phyloP scores from a whole-genome alignment of 2,113 vertebrate genomes.

The Rhinoptilus africanus region DNA sequence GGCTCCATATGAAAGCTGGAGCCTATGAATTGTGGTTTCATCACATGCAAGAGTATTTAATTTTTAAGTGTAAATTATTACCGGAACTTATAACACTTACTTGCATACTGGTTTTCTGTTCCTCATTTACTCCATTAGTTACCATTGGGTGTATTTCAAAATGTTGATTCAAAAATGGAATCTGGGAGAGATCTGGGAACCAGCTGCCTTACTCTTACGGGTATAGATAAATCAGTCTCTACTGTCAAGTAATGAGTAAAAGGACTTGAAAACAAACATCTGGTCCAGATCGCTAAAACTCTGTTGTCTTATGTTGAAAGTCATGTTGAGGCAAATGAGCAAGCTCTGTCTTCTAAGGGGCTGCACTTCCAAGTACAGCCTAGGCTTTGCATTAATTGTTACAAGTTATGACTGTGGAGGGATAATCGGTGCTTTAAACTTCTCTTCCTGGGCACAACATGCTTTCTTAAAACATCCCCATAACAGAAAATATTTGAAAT shows the following conservation, averaged over 20 bases:
- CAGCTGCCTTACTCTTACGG: slow-evolving; percentile 73
- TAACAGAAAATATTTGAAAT: background rate
- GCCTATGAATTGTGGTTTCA: background rate
- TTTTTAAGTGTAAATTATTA: background rate
- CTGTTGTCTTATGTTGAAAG: background rate
- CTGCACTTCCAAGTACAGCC: background rate
- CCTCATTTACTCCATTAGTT: slow-evolving; percentile 31
- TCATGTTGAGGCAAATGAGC: background rate
- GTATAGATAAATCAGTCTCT: background rate
- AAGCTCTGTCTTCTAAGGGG: background rate
- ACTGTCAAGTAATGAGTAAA: background rate
- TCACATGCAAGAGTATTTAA: background rate
- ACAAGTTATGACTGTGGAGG: background rate
- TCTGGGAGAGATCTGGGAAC: slow-evolving; percentile 76
- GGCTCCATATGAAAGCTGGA: background rate
- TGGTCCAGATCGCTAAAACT: background rate
- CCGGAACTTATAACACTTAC: background rate
- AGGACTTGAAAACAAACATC: background rate
- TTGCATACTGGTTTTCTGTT: background rate
- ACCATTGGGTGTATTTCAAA: slow-evolving; percentile 76
- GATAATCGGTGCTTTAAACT: background rate
- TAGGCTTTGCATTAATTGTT: background rate
- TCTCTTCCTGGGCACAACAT: background rate
- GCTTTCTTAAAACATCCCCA: background rate
- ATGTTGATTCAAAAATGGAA: slow-evolving; percentile 73